Base-by-base conservation (phyloP, 2,113 vertebrate genomes). In the Xiphias gladius region DNA sequence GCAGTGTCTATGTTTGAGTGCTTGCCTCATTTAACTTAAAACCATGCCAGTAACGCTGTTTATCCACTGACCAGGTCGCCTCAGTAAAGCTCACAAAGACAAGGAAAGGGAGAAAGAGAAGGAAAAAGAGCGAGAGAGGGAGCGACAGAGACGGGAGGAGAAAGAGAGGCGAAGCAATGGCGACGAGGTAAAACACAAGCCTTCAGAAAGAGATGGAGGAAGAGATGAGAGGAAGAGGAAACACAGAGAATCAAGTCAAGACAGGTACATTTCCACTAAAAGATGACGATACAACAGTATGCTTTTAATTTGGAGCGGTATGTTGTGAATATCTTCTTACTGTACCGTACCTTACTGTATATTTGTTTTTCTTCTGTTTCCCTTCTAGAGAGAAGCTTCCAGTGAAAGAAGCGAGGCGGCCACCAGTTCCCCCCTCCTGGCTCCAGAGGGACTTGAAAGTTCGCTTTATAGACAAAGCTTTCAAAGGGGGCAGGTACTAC, bases 401-500 rank as follows among this genome's bases (percentile, higher is more conserved):
- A 4, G 79, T 79, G 26, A 96, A 96, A 69, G 94, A 94, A 80
- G 62, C 90, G 0, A 90, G 88, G 28, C 78, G 84, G 35, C 78
- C 90, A 0, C 79, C 91, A 4, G 80, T 88, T 28, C 78, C 88
- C 9, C 94, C 93, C 8, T 94, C 95, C 76, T 98, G 97, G 97
- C 91, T 98, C 76, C 96, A 96, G 89, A 94, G 96, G 54, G 96
- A 97, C 90, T 86, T 98, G 48, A 96, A 94, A 24, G 97, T 98
- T 69, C 96, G 97, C 13, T 97, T 97, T 55, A 95, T 98, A 78
- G 96, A 98, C 92, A 97, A 94, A 89, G 26, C 90, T 37, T 95
- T 97, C 82, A 96, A 97, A 88, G 96, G 95, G 4, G 97, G 97
- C n/a, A 94, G 88, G 37, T 97, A 97, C 90, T 98, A 98, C 92